Evolutionary conservation across 2,113 vertebrate genomes (phyloP).

Genomic region (Aspiorhynchus laticeps): DNA sequence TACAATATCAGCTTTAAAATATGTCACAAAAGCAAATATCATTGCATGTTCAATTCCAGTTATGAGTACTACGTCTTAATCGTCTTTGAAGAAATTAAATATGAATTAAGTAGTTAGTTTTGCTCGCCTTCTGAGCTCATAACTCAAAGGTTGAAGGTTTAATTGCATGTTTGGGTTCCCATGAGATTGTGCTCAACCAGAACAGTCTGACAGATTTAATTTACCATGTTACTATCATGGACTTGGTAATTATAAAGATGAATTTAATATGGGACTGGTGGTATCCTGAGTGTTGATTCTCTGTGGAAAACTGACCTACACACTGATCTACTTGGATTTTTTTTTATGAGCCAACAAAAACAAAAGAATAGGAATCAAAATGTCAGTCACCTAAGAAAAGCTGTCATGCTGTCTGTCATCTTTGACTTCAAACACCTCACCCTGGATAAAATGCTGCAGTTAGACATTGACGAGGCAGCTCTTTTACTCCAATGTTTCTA

Average conservation of each 20-base stretch:
- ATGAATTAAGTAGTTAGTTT: not conserved
- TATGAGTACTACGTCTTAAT: not conserved
- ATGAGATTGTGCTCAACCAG: not conserved
- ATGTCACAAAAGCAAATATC: not conserved
- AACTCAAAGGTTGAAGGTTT: slow-evolving; percentile 6
- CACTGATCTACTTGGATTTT: not conserved
- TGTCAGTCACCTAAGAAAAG: not conserved
- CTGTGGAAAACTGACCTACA: slow-evolving; percentile 1
- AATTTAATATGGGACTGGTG: not conserved
- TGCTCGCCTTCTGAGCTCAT: not conserved
- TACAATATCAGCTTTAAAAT: not conserved
- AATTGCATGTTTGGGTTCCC: slow-evolving; percentile 26
- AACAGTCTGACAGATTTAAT: slow-evolving; percentile 11
- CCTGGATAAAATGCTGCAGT: not conserved
- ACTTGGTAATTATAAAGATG: slow-evolving; percentile 12
- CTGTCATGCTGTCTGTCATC: not conserved
- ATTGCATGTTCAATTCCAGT: not conserved
- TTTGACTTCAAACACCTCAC: not conserved
- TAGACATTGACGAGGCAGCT: not conserved
- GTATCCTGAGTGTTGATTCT: not conserved
- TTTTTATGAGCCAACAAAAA: not conserved
- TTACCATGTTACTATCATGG: not conserved
- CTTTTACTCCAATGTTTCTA: slow-evolving; percentile 14
- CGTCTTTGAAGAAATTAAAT: slow-evolving; percentile 17
- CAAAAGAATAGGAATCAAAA: not conserved